Evolutionary conservation across 2,797 vertebrate species (phyloP).

Genomic region (Galagoides demidoff): DNA sequence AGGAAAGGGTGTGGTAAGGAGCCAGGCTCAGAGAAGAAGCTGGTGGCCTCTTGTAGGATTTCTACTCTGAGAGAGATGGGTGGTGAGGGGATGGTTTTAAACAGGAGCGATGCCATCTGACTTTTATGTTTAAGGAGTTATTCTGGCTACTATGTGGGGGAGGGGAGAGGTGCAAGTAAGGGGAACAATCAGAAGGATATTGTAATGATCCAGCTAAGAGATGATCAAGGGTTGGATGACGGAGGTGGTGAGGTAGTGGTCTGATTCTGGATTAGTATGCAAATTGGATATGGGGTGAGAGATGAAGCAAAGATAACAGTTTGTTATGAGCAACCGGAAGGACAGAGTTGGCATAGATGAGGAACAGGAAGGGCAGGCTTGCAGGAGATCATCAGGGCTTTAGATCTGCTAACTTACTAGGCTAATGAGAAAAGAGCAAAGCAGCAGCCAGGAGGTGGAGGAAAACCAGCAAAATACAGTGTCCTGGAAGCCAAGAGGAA

Average conservation of each 20-base stretch:
- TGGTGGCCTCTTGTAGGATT: not conserved
- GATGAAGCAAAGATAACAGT: not conserved
- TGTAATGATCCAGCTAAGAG: not conserved
- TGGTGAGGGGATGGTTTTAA: not conserved
- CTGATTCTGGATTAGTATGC: not conserved
- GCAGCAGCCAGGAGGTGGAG: not conserved
- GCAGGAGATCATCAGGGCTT: not conserved
- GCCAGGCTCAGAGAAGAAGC: not conserved
- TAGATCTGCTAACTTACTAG: too few relatives aligned
- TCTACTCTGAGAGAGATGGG: not conserved
- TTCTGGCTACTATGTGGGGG: not conserved
- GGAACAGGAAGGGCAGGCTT: not conserved
- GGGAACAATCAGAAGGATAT: not conserved
- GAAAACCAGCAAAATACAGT: not conserved
- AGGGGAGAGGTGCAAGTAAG: not conserved
- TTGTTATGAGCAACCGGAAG: not conserved
- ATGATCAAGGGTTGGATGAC: not conserved
- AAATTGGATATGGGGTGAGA: not conserved
- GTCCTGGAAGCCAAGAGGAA: not conserved
- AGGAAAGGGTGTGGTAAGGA: not conserved
- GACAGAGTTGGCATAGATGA: not conserved
- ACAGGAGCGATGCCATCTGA: not conserved
- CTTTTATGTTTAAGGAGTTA: not conserved
- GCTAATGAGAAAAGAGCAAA: not conserved
- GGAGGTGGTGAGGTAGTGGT: not conserved